These are phyloP conservation scores for Oxystoma pomonae DNA, from an alignment of 2,888 invertebrate genomes.

Conservation along the genomic window DNA sequence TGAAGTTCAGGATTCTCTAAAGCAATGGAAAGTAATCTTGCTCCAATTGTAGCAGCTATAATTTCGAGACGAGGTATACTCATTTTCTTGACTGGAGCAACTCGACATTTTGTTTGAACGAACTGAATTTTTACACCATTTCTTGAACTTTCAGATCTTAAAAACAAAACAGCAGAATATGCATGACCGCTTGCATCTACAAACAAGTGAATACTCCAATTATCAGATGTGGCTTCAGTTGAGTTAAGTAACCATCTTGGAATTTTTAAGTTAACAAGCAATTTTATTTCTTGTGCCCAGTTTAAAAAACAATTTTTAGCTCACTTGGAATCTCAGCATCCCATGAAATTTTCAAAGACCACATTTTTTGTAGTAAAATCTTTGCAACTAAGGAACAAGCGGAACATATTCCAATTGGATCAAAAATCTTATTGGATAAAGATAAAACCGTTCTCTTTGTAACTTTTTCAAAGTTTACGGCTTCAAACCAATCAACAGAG, in stretches of 20 bases:
- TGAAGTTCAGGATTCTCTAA: neutral
- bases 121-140: neutral
- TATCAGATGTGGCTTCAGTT: neutral
- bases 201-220: neutral
- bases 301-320: neutral
- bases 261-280: neutral
- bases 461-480: neutral
- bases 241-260: neutral
- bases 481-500: neutral
- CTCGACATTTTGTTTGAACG: neutral
- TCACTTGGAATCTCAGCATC: neutral
- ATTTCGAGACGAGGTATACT: constrained; percentile 2
- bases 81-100: neutral
- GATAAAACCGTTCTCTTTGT: neutral
- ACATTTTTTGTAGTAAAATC: neutral
- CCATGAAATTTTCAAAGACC: neutral
- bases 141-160: neutral
- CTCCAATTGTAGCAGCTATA: neutral
- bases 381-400: neutral
- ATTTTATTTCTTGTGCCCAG: neutral
- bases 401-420: neutral
- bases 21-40: neutral
- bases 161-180: neutral
- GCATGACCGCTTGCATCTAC: neutral
- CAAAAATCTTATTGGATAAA: neutral